Evolutionary conservation across 1,140 invertebrate genomes (phyloP).

Genomic region (Dinoponera quadriceps): DNA sequence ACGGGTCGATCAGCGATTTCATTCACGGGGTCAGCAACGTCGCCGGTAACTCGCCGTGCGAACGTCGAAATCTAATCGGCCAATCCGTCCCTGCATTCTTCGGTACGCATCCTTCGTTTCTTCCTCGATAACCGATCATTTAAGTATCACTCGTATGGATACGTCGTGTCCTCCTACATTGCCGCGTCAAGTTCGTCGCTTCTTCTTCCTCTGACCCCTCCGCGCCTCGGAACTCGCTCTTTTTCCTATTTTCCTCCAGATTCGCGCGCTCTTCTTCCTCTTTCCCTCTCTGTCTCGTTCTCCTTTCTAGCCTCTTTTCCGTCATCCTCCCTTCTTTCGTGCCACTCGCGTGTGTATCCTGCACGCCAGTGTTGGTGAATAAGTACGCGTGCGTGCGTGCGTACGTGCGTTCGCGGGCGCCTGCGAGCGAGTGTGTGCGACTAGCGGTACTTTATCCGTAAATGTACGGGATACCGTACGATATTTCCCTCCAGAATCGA

Average conservation of each 20-base stretch:
- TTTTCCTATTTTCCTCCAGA: slow-evolving; percentile 49
- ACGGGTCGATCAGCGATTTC: slow-evolving; percentile 9
- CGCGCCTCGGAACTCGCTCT: slow-evolving; percentile 32
- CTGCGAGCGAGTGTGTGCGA: slow-evolving; percentile 43
- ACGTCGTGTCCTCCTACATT: background rate
- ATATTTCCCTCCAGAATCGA: slow-evolving; percentile 74
- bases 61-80: background rate
- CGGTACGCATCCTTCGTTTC: background rate
- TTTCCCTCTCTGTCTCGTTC: slow-evolving; percentile 51
- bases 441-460: slow-evolving; percentile 81
- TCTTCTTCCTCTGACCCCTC: background rate
- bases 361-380: background rate
- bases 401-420: background rate
- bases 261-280: slow-evolving; percentile 61
- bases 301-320: slow-evolving; percentile 59
- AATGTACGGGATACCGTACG: slow-evolving; percentile 78
- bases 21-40: background rate
- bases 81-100: background rate
- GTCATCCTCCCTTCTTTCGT: slow-evolving; percentile 53
- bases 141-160: background rate
- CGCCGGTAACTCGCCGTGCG: too few relatives aligned
- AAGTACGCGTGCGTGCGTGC: background rate
- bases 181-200: background rate
- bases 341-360: background rate
- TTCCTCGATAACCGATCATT: slow-evolving; percentile 17